These are phyloP conservation scores for Palythoa grandiflora DNA, from an alignment of 92 coral and sea anemone species.

Conservation along the genomic window DNA sequence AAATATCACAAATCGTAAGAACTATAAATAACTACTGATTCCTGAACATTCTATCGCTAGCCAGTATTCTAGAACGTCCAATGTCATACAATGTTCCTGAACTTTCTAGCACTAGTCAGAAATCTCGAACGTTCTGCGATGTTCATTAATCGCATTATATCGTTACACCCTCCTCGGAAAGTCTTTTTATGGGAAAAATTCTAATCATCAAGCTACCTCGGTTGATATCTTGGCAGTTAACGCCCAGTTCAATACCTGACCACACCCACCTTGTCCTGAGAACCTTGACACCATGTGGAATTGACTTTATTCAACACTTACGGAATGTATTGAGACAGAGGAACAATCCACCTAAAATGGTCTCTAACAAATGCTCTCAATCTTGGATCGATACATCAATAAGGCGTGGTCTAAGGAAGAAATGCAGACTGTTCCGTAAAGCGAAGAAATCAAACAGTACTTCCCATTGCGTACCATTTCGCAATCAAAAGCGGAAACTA, in stretches of 20 bases:
- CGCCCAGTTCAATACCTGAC: not conserved
- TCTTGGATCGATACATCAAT: not conserved
- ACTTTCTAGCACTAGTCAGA: no score
- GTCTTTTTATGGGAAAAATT: conserved; percentile 3
- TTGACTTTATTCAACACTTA: not conserved
- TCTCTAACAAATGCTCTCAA: conserved; percentile 12
- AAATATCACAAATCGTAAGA: no score
- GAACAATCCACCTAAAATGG: conserved; percentile 1
- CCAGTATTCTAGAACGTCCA: no score
- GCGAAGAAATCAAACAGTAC: conserved; percentile 24
- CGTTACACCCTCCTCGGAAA: no score
- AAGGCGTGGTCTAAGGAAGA: conserved; percentile 32
- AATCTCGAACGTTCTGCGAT: no score
- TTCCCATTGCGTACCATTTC: not conserved
- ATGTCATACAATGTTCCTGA: no score
- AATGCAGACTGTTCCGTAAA: conserved; percentile 26
- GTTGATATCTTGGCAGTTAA: not conserved
- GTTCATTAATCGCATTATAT: no score
- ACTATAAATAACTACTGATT: no score
- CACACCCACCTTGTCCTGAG: not conserved
- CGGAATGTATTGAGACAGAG: not conserved
- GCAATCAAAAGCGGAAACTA: not conserved
- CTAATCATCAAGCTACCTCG: not conserved
- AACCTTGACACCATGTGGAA: not conserved
- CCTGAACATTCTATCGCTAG: no score